phyloP scores from a whole-genome alignment of 2,797 vertebrate genomes.

The Pygocentrus nattereri region DNA sequence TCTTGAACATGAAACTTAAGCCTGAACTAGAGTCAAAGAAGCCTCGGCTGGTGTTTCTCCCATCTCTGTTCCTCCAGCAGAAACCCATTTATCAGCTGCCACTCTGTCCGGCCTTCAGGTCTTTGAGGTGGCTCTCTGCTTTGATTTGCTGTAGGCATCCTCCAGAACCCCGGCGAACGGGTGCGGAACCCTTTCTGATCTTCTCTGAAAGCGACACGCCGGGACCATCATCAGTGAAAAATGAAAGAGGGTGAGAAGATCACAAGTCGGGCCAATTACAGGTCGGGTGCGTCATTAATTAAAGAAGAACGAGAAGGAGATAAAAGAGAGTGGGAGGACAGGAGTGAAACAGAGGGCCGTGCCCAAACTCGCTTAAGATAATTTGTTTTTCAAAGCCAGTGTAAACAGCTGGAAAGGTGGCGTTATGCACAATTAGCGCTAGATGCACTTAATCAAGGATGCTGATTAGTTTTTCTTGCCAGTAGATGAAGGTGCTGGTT shows the following conservation, averaged over 20 bases:
- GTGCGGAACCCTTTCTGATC: slow-evolving; percentile 30
- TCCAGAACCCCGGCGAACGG: slow-evolving; percentile 14
- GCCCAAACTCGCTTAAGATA: background rate
- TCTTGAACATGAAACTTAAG: too few species aligned
- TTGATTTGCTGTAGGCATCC: background rate
- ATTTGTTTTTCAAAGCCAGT: background rate
- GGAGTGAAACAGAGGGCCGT: too few species aligned
- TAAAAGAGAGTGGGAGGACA: too few species aligned
- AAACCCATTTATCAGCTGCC: too few species aligned
- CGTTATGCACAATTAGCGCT: background rate
- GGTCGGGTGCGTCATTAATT: background rate
- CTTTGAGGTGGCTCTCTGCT: background rate
- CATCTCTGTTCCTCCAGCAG: background rate
- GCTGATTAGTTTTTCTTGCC: background rate
- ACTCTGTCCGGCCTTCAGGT: background rate
- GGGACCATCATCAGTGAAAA: background rate
- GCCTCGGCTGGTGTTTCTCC: too few species aligned
- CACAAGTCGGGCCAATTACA: slow-evolving; percentile 44
- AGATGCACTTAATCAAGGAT: background rate
- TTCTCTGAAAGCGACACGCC: background rate
- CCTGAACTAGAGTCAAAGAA: too few species aligned
- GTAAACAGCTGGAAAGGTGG: background rate
- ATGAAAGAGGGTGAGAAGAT: slow-evolving; percentile 38
- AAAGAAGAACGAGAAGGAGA: slow-evolving; percentile 21
- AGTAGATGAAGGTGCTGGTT: too few species aligned